phyloP scores from a whole-genome alignment of 2,888 invertebrate genomes.

The Seira musarum region DNA sequence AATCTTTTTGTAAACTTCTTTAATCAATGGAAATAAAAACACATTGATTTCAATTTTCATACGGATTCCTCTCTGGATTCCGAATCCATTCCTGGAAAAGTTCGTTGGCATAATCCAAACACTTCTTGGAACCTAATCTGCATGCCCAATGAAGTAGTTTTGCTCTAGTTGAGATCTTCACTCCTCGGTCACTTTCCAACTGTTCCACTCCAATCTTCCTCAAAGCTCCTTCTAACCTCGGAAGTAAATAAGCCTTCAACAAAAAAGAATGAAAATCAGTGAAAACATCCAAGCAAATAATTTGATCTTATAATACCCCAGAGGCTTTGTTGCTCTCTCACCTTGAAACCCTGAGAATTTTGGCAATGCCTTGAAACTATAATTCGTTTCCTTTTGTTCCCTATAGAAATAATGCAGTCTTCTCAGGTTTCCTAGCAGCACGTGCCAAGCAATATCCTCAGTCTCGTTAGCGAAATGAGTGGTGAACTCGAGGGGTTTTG shows the following conservation, averaged over 20 bases:
- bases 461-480: constrained; percentile 54
- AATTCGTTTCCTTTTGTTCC: constrained; percentile 18
- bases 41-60: constrained; percentile 22
- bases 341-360: constrained; percentile 45
- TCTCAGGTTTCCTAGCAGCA: constrained; percentile 31
- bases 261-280: no score
- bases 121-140: constrained; percentile 39
- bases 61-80: constrained; percentile 52
- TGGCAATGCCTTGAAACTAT: constrained; percentile 1
- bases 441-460: constrained; percentile 54
- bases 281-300: no score
- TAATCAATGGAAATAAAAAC: neutral
- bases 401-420: constrained; percentile 54
- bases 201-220: constrained; percentile 57
- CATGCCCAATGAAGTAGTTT: constrained; percentile 56
- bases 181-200: constrained; percentile 40
- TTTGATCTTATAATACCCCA: no score
- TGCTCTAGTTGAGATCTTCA: constrained; percentile 41
- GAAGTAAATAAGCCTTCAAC: constrained; percentile 52
- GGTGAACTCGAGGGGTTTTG: constrained; percentile 49
- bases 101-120: constrained; percentile 47
- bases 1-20: neutral
- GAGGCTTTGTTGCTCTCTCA: constrained; percentile 9
- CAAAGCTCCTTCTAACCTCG: constrained; percentile 51
- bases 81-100: constrained; percentile 47